Percentiles rank a stretch among this genome's conserved stretches.
These are phyloP conservation scores for Chanos chanos DNA, from an alignment of 2,797 vertebrate genomes.

Conservation along the genomic window DNA sequence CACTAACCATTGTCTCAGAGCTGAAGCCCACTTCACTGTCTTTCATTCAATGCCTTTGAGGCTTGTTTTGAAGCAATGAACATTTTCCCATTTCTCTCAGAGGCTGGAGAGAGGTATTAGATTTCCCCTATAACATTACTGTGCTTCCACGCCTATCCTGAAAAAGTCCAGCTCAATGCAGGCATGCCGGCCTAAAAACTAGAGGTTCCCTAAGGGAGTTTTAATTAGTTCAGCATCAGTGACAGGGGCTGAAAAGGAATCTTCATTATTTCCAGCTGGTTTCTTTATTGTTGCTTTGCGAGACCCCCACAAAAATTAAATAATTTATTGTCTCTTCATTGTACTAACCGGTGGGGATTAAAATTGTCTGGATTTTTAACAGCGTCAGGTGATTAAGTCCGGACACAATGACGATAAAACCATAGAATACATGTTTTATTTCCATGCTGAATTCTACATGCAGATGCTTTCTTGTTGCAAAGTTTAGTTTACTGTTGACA, in stretches of 20 bases:
- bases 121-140: background rate
- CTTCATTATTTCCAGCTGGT: slow-evolving; percentile 44
- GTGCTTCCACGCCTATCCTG: background rate
- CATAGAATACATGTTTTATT: too few species aligned
- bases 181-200: background rate
- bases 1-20: background rate
- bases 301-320: too few species aligned
- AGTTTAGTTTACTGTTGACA: too few species aligned
- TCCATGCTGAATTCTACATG: too few species aligned
- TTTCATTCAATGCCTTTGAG: background rate
- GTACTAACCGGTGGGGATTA: too few species aligned
- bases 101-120: too few species aligned
- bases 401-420: too few species aligned
- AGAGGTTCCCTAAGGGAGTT: slow-evolving; percentile 6
- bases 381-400: too few species aligned
- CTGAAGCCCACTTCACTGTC: background rate
- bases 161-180: background rate
- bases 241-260: slow-evolving; percentile 16
- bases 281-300: background rate
- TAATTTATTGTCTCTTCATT: too few species aligned
- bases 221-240: slow-evolving; percentile 34
- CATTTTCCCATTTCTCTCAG: background rate
- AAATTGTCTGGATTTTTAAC: too few species aligned
- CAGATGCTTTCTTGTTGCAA: too few species aligned
- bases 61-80: background rate